Conservation (phyloP, 2,797 vertebrate genomes). For the Microtus obscurus region DNA sequence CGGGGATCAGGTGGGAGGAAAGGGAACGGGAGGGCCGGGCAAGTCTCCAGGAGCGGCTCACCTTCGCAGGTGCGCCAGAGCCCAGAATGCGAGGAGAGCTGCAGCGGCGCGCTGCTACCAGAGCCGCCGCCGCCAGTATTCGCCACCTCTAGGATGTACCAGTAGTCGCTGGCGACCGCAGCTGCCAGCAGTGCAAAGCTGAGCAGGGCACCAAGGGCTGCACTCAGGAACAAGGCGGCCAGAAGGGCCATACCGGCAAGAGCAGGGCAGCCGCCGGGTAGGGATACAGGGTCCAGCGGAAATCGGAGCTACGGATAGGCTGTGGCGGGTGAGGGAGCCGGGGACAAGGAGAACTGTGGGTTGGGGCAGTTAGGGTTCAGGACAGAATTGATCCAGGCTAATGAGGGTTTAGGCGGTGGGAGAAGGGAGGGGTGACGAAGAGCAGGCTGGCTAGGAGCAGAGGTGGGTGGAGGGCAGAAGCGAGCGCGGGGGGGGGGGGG, state of each 20-base stretch:
- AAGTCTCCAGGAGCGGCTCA: conserved; percentile 65
- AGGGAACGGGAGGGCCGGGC: no score
- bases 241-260: not conserved
- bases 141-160: conserved; percentile 91
- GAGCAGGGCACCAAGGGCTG: conserved; percentile 85
- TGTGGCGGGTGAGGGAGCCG: not conserved
- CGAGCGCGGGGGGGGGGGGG: no score
- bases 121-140: conserved; percentile 77
- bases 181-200: conserved; percentile 90
- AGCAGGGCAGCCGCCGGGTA: not conserved
- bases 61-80: conserved; percentile 92
- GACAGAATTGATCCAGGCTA: not conserved
- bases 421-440: not conserved
- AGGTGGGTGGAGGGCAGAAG: not conserved
- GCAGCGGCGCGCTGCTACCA: conserved; percentile 59
- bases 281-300: accelerated
- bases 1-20: not conserved
- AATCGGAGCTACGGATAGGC: no score
- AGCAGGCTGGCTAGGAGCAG: not conserved
- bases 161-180: conserved; percentile 91
- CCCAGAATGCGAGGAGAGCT: conserved; percentile 90
- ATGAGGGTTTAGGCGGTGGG: not conserved
- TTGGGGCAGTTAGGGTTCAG: not conserved
- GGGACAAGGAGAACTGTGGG: not conserved
- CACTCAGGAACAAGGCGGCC: conserved; percentile 13